Evolutionary conservation across 2,113 vertebrate genomes (phyloP).

Genomic region (Laticauda laticaudata): DNA sequence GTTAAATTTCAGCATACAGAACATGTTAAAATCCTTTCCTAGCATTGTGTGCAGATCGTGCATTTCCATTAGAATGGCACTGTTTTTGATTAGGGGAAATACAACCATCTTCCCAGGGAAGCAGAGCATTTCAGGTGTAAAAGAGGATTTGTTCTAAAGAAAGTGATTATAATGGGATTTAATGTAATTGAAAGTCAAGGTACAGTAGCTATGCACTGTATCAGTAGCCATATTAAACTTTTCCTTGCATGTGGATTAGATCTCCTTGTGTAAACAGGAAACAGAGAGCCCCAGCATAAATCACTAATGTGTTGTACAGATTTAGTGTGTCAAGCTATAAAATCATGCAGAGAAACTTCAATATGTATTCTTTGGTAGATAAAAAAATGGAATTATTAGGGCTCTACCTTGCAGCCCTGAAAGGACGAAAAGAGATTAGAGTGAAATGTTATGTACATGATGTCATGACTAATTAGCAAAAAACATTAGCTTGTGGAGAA

Average conservation of each 20-base stretch:
- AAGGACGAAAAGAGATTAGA: conserved; percentile 44
- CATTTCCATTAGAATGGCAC: conserved; percentile 66
- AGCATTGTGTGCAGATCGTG: conserved; percentile 52
- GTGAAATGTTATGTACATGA: conserved; percentile 37
- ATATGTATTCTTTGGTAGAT: conserved; percentile 13
- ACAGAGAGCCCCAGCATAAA: conserved; percentile 51
- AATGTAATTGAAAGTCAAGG: conserved; percentile 78
- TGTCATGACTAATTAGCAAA: conserved; percentile 55
- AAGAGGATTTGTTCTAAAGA: conserved; percentile 79
- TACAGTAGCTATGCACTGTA: conserved; percentile 71
- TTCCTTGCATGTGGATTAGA: conserved; percentile 59
- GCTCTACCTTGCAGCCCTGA: conserved; percentile 24
- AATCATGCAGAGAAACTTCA: conserved; percentile 26
- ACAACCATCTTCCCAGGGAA: conserved; percentile 67
- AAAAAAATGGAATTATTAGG: conserved; percentile 20
- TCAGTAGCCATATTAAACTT: conserved; percentile 66
- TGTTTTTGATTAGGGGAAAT: conserved; percentile 71
- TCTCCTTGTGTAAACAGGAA: conserved; percentile 68
- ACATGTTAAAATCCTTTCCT: conserved; percentile 50
- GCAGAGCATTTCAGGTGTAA: conserved; percentile 76
- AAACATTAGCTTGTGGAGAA: conserved; percentile 38
- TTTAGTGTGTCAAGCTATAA: conserved; percentile 39
- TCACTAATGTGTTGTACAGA: conserved; percentile 52
- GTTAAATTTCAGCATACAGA: conserved; percentile 60
- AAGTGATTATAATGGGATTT: conserved; percentile 79